Base-by-base conservation (phyloP, 2,888 invertebrate species). In the Hyppa rectilinea region DNA sequence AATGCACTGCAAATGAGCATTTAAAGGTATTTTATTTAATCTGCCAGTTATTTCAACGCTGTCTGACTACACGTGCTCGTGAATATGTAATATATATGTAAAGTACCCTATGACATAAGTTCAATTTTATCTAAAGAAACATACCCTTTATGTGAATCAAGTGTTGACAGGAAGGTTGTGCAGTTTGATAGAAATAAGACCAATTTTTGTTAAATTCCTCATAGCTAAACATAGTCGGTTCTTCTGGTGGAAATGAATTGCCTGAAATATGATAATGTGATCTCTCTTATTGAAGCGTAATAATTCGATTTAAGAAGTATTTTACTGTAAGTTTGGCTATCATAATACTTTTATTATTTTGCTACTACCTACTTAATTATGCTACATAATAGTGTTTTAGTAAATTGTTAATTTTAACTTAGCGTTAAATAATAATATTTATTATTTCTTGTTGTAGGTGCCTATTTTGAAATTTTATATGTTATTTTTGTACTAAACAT, bases 361-460 rank as follows among this genome's bases (percentile, higher is more conserved):
- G 64, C 68, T 69, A 61, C 26, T 63, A 66, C 49, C 26, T 63
- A 66, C 49, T 43, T 71, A 71, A 59, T 62, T 72, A 74, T 56
- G 72, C 81, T 87, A 82, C 84, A 79, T 83, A 77, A 88, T 88
- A 90, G 87, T 89, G 87, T 89, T 89, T 87, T 88, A 85, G 87
- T 83, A 84, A 86, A 85, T 85, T 86, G 83, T 88, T 88, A 87
- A 85, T 85, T 85, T 85, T 84, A 85, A 79, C 62, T 78, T 71
- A 81, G 63, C 17, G 29, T 75, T 74, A 69, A 63, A 78, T 45
- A 49, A 63, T 70, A 55, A 76, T 83, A 82, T 82, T 80, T 81
- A 84, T 80, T 82, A 78, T 68, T 66, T 58, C 58, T 80, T 67
- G 63, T 84, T 86, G 79, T 89, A 90, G 90, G 90, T 92, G 92